phyloP scores from a whole-genome alignment of 2,113 vertebrate genomes.

The Strix uralensis region DNA sequence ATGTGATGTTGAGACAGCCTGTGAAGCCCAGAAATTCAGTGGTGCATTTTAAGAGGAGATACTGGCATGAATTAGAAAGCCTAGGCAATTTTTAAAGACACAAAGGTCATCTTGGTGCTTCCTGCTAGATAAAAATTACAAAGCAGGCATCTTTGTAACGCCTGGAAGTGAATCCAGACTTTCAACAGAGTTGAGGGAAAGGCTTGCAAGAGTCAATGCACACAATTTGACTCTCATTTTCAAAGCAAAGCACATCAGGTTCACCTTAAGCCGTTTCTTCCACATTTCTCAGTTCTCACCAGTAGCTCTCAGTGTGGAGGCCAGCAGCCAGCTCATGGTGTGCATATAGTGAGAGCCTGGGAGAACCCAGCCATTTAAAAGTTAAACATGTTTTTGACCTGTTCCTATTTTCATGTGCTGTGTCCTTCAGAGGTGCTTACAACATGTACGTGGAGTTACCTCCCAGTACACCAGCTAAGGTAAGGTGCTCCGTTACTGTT shows the following conservation, averaged over 20 bases:
- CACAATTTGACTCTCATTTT: not conserved
- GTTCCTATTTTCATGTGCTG: not conserved
- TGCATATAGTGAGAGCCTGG: not conserved
- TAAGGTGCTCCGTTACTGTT: not conserved
- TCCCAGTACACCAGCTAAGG: not conserved
- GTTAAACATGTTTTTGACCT: not conserved
- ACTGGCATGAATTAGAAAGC: not conserved
- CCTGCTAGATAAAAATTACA: not conserved
- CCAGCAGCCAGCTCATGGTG: not conserved
- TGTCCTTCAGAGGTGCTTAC: not conserved
- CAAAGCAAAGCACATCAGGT: not conserved
- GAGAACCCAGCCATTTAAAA: rapidly evolving
- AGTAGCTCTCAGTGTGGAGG: not conserved
- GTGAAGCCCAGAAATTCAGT: not conserved
- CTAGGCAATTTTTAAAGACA: not conserved
- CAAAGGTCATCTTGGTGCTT: not conserved
- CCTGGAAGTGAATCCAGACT: not conserved
- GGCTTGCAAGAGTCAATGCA: not conserved
- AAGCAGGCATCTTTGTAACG: not conserved
- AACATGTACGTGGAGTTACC: rapidly evolving
- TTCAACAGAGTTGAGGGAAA: not conserved
- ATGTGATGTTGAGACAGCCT: not conserved
- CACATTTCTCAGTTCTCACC: not conserved
- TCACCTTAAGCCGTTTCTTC: not conserved
- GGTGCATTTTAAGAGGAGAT: not conserved